Evolutionary conservation across 2,113 vertebrate species (phyloP), one percentile per base, ranked within the genome.

Genomic region (Cathartes aura): DNA sequence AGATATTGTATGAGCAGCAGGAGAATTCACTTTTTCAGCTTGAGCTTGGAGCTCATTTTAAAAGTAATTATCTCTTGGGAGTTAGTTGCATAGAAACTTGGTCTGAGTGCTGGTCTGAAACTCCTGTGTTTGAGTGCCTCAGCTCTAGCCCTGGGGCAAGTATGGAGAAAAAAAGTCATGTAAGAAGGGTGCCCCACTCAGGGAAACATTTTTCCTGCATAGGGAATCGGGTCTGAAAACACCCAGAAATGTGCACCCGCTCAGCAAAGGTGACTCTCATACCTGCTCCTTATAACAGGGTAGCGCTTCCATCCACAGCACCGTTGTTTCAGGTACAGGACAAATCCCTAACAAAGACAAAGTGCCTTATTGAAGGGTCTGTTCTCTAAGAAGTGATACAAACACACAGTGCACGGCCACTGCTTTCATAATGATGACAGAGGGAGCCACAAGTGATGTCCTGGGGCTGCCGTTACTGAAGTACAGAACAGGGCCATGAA

Each of bases 51-150:
- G 34, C 21, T 85, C 30, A 38, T 83, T 72, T 60, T 23, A 36
- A 38, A 94, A 83, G 26, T 47, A 90, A 80, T 94, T 80, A 34
- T 60, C 36, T 83, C 58, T 29, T 38, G 29, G 20, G 29, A 90
- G 26, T 68, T 90, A 75, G 75, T 75, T 67, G 71, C 59, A 32
- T 85, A 42, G 22, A 86, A 68, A 56, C 27, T 82, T 68, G 43
- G 15, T 72, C 43, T 88, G 32, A 40, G 27, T 13, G 56, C 20
- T 47, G 52, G 13, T 66, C 83, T 36, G n/a, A 63, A 88, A 58
- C 7, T 58, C 36, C 15, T 58, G 15, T 47, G 10, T 62, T 58
- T 42, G 42, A 71, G 22, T 23, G 42, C 19, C 48, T 89, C 43
- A 64, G 43, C 26, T 72, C 26, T 38, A 43, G 53, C 40, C 53